Conservation (phyloP, 2,797 vertebrate genomes). For the Notamacropus eugenii region DNA sequence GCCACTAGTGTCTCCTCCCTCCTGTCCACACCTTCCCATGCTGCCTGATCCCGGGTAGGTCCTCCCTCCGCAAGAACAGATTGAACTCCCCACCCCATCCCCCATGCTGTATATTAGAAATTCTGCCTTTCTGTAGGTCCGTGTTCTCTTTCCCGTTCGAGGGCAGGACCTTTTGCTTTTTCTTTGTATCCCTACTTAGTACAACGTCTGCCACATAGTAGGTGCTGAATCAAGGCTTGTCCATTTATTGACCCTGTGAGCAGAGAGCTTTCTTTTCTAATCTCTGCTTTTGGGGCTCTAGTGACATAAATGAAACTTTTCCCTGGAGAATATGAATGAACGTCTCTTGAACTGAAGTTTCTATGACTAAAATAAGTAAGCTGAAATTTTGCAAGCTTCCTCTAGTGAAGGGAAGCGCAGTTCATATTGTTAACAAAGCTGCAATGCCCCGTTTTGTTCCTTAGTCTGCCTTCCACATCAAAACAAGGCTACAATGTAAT, state of each 20-base stretch:
- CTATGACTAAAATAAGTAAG: not conserved
- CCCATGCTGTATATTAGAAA: not conserved
- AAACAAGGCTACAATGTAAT: not conserved
- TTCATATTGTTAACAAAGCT: not conserved
- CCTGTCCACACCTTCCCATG: not conserved
- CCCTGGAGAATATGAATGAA: not conserved
- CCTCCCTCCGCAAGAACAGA: not conserved
- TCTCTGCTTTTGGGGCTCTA: not conserved
- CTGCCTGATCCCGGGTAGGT: not conserved
- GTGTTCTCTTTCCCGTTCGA: not conserved
- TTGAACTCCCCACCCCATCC: not conserved
- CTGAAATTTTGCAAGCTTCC: not conserved
- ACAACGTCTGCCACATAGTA: not conserved
- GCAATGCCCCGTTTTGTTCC: not conserved
- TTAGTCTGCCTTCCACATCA: not conserved
- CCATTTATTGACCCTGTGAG: not conserved
- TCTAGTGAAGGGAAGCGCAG: not conserved
- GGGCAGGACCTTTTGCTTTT: not conserved
- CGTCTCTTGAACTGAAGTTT: not conserved
- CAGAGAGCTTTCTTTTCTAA: not conserved
- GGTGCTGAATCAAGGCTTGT: not conserved
- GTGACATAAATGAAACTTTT: not conserved
- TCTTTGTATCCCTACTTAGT: not conserved
- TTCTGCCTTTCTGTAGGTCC: not conserved
- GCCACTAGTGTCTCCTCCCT: not conserved